Percentiles rank a stretch among this genome's conserved stretches.
Evolutionary conservation across 2,888 invertebrate genomes (phyloP).

Genomic region (Lottia gigantea): DNA sequence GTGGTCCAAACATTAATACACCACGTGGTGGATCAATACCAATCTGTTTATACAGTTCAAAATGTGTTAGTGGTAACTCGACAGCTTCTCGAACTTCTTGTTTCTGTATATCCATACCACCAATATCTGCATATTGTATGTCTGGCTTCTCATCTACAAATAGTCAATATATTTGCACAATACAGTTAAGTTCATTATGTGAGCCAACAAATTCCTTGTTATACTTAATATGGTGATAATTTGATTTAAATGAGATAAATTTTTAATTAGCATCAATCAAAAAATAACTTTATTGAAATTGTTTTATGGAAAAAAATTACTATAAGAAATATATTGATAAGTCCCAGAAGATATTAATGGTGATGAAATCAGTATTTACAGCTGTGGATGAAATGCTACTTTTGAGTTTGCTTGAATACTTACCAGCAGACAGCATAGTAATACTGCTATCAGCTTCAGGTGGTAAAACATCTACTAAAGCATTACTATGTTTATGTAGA

Average conservation of each 20-base stretch:
- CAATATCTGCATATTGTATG: slow-evolving; percentile 96
- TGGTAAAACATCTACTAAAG: slow-evolving; percentile 97
- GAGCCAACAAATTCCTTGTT: too few relatives aligned
- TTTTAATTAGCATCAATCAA: too few relatives aligned
- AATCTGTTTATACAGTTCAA: slow-evolving; percentile 95
- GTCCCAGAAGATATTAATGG: too few relatives aligned
- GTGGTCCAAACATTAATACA: slow-evolving; percentile 99
- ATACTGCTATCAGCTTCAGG: slow-evolving; percentile 99
- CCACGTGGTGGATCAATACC: slow-evolving; percentile 99
- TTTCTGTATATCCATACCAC: slow-evolving; percentile 99
- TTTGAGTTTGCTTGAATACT: slow-evolving; percentile 28
- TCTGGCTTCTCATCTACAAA: slow-evolving; percentile 93
- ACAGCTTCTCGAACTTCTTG: slow-evolving; percentile 99
- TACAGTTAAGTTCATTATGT: too few relatives aligned
- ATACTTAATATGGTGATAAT: too few relatives aligned
- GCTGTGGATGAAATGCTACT: too few relatives aligned
- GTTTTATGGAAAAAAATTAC: too few relatives aligned
- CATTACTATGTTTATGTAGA: slow-evolving; percentile 98
- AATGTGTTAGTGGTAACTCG: slow-evolving; percentile 96
- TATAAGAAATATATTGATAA: too few relatives aligned
- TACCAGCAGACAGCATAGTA: slow-evolving; percentile 94
- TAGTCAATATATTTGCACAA: neutral
- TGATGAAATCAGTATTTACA: too few relatives aligned
- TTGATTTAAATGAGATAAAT: too few relatives aligned
- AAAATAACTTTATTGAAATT: too few relatives aligned